Percentiles rank a stretch among this genome's conserved stretches.
phyloP scores from a whole-genome alignment of 2,113 vertebrate species.

The Isichthys henryi region DNA sequence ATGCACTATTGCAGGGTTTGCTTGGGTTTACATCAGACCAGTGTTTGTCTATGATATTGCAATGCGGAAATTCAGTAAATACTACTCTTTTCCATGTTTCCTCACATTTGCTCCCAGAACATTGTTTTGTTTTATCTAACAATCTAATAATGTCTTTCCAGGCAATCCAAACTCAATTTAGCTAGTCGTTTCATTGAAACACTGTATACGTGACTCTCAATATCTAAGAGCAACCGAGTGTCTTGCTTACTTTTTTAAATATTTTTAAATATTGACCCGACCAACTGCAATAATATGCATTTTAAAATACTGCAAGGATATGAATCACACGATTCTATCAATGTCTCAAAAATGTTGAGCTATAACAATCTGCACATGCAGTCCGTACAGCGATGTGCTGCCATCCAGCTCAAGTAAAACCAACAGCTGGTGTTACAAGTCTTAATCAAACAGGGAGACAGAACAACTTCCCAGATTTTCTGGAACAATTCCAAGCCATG shows the following conservation, averaged over 20 bases:
- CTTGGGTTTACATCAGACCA: not conserved
- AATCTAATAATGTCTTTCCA: not conserved
- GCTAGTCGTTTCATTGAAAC: not conserved
- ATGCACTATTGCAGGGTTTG: not conserved
- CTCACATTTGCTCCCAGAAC: not conserved
- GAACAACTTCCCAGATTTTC: not conserved
- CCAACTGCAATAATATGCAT: not conserved
- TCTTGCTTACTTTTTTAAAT: not conserved
- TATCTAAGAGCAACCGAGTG: not conserved
- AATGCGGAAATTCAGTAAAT: not conserved
- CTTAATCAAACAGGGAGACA: not conserved
- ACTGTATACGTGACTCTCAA: not conserved
- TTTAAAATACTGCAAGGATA: conserved; percentile 11
- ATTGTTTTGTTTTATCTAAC: not conserved
- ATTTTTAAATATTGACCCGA: not conserved
- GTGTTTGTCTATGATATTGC: not conserved
- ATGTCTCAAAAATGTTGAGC: conserved; percentile 62
- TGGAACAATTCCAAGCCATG: not conserved
- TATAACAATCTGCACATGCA: conserved; percentile 39
- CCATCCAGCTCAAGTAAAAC: conserved; percentile 19
- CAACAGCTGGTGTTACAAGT: not conserved
- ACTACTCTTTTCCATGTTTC: not conserved
- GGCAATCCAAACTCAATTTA: not conserved
- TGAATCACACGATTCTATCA: conserved; percentile 61
- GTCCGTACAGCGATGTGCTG: conserved; percentile 48